Percentiles rank a stretch among this genome's conserved stretches.
These are phyloP conservation scores for Sinhomidia bicolor DNA, from an alignment of 2,888 invertebrate species.

Conservation along the genomic window DNA sequence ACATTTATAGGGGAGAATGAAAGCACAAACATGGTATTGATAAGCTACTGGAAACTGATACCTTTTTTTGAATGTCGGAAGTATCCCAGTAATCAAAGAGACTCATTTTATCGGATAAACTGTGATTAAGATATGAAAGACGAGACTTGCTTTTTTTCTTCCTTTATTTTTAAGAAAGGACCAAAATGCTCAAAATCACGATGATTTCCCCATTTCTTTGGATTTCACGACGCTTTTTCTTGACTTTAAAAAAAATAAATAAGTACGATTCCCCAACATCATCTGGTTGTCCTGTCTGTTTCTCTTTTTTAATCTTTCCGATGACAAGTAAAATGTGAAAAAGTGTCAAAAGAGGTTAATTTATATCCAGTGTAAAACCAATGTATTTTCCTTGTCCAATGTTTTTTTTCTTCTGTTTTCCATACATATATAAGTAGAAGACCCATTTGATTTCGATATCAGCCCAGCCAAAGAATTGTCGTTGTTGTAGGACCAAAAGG, in stretches of 20 bases:
- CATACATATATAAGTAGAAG: neutral
- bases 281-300: neutral
- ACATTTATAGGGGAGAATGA: neutral
- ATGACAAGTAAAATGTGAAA: constrained; percentile 50
- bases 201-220: neutral
- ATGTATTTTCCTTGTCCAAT: constrained; percentile 49
- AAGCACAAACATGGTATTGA: constrained; percentile 47
- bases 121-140: constrained; percentile 61
- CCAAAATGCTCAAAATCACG: neutral
- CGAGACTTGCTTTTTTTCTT: constrained; percentile 18
- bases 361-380: constrained; percentile 63
- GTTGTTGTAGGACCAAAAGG: neutral
- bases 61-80: constrained; percentile 31
- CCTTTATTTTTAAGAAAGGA: neutral
- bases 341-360: constrained; percentile 68
- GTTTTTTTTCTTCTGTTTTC: constrained; percentile 12
- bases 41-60: constrained; percentile 68
- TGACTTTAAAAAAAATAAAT: neutral
- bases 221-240: neutral
- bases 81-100: constrained; percentile 42
- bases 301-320: constrained; percentile 41
- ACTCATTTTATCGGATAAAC: constrained; percentile 36
- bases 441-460: constrained; percentile 58
- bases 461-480: no score
- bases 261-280: neutral